Percentiles rank a stretch among this genome's conserved stretches.
Conservation (phyloP, 2,888 invertebrate species). For the Callyntrura guangdongensis region DNA sequence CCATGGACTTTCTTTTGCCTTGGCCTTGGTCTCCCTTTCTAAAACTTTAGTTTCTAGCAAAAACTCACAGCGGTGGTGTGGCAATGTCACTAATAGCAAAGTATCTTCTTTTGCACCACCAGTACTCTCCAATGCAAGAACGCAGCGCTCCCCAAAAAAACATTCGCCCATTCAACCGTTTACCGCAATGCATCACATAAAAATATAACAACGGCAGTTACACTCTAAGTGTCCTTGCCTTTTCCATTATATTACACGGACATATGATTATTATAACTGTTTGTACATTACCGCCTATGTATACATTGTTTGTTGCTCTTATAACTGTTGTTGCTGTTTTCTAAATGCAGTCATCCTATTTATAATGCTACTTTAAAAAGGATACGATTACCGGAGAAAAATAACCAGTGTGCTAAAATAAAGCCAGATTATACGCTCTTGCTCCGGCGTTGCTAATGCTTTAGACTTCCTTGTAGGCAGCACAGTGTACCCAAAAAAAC, state of each 20-base stretch:
- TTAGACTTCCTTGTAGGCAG: too few relatives aligned
- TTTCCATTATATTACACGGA: slow-evolving; percentile 9
- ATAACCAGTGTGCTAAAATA: not conserved
- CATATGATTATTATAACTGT: slow-evolving; percentile 4
- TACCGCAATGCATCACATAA: slow-evolving; percentile 70
- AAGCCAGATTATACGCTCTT: not conserved
- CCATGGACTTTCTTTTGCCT: slow-evolving; percentile 45
- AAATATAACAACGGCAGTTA: slow-evolving; percentile 42
- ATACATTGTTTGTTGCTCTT: slow-evolving; percentile 33
- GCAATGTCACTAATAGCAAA: not conserved
- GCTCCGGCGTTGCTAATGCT: not conserved
- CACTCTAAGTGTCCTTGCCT: slow-evolving; percentile 47
- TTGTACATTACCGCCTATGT: slow-evolving; percentile 18
- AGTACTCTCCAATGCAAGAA: not conserved
- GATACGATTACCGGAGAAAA: not conserved
- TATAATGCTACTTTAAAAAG: slow-evolving; percentile 67
- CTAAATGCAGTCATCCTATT: not conserved
- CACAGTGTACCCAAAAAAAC: not conserved
- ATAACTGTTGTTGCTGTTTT: slow-evolving; percentile 24
- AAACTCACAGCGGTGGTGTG: not conserved
- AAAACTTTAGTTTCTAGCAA: slow-evolving; percentile 1
- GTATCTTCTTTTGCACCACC: not conserved
- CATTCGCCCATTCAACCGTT: slow-evolving; percentile 63
- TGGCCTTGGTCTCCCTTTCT: slow-evolving; percentile 53
- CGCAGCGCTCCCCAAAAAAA: slow-evolving; percentile 7